Base-by-base conservation (phyloP, 2,113 vertebrate genomes). In the Lates calcarifer region DNA sequence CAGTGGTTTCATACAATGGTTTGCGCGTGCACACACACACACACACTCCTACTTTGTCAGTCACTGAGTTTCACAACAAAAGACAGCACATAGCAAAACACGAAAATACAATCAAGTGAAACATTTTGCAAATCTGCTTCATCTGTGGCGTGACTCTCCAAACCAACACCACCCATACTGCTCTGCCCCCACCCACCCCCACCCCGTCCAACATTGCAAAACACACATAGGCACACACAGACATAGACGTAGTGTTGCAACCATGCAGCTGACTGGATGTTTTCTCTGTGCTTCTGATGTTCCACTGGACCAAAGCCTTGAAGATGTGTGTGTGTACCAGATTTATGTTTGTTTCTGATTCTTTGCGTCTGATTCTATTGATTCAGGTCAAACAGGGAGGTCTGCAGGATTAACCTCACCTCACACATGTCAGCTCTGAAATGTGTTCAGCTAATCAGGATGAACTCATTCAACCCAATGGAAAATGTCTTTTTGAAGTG, bases 231-330 rank as follows among this genome's bases (percentile, higher is more conserved):
- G 41, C 41, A 26, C 9, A 60, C 8, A 66, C 14, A 51, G 10
- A 51, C 41, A 26, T 6, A 60, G 5, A 66, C 14, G 41, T 4
- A 55, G 20, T 67, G 63, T 62, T 70, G 39, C 17, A 81, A 57
- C 51, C 28, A 24, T 68, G 49, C 79, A 85, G 79, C 75, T 87
- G 82, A 53, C 31, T 79, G 67, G 57, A 49, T 37, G 69, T 78
- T 74, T 67, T 51, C 43, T 43, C 8, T 13, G 20, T 35, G 57
- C 18, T 7, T 66, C 60, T 71, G 70, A 69, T 64, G 56, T 79
- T 41, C 60, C 39, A 5, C 12, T 26, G 56, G 82, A 82, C 35
- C 14, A 20, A 56, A 68, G 7, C 24, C 18, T 33, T 20, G 17
- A 56, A 5, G 33, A 28, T 12, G 20, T 53, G 41, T 55, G n/a